Evolutionary conservation across 2,113 vertebrate species (phyloP).

Genomic region (Pseudopodoces humilis): DNA sequence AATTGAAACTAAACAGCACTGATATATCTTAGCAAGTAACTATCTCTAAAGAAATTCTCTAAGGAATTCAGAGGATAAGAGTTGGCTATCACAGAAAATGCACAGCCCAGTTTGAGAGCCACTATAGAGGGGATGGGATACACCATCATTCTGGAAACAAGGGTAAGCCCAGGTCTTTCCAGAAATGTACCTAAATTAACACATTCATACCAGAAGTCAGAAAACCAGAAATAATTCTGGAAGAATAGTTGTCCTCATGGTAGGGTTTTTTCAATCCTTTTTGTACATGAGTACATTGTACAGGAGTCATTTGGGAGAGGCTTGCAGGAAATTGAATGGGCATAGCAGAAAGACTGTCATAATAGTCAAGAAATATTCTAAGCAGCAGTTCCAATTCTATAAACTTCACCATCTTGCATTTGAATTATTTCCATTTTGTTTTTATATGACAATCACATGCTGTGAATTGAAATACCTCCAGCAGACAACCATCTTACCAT

Average conservation of each 20-base stretch:
- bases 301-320: not conserved
- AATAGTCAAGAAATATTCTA: not conserved
- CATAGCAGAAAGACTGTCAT: not conserved
- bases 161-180: not conserved
- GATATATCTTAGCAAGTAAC: not conserved
- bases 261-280: rapidly evolving
- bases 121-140: not conserved
- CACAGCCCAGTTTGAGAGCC: not conserved
- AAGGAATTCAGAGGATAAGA: not conserved
- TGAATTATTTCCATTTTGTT: not conserved
- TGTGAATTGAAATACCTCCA: not conserved
- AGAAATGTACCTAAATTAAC: not conserved
- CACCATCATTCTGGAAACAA: not conserved
- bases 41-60: not conserved
- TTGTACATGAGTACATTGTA: not conserved
- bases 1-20: not conserved
- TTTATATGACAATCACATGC: not conserved
- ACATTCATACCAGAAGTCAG: not conserved
- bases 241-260: not conserved
- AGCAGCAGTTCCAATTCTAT: not conserved
- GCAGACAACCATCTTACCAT: not conserved
- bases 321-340: not conserved
- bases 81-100: not conserved
- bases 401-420: not conserved
- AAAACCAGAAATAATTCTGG: not conserved